Evolutionary conservation across 2,113 vertebrate genomes (phyloP), one percentile per base, ranked within the genome.

Genomic region (Xenopus laevis): DNA sequence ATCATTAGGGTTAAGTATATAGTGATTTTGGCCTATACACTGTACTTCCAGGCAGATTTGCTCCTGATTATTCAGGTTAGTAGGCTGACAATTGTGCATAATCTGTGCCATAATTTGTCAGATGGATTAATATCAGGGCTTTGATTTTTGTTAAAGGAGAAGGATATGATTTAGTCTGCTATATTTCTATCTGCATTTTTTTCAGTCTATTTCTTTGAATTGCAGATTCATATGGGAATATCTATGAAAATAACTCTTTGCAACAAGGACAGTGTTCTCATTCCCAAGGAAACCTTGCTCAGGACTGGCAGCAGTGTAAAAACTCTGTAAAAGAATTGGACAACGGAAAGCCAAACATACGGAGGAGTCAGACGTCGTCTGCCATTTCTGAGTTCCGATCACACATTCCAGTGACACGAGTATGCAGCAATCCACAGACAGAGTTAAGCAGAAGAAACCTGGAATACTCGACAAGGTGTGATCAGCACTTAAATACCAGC

Each of bases 151-250:
- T 27, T 4, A 27, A 27, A 27, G 23, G 23, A 27, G 23, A 27
- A 27, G 23, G 23, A 27, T 2, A 27, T 1, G 23, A 27, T 40
- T 40, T 9, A 40, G 33, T 40, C 8, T 40, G 33, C 6, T 40
- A 7, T 40, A 40, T 40, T 1, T 9, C 5, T 40, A 7, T 40
- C 5, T 40, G 6, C 15, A 50, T 10, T 15, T 16, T 47, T 2
- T 50, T 50, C 15, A 50, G 11, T 50, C 47, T 50, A 50, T 12
- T 74, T 46, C 10, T 23, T 40, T 78, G 77, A 81, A 59, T 79
- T 46, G 1, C 83, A 98, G 95, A 92, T 82, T 97, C 94, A 79
- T 85, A 93, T 0, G 92, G 94, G 73, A 91, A 95, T 80, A 85
- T 94, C 74, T 95, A 91, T 0, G 92, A 96, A 78, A 93, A 91